Evolutionary conservation across 2,888 invertebrate genomes (phyloP).

Genomic region (Crocallis elinguaria): DNA sequence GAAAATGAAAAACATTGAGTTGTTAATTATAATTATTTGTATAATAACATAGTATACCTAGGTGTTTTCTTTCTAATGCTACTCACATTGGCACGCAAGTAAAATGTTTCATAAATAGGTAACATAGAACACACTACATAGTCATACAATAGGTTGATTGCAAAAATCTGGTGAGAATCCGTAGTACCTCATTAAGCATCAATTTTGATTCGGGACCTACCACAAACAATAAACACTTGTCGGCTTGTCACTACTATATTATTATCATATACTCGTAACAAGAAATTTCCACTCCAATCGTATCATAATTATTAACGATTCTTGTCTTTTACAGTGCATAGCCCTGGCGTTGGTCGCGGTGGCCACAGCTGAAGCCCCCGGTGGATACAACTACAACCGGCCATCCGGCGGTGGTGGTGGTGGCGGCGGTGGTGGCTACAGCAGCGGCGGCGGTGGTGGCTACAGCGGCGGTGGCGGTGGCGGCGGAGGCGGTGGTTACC

Average conservation of each 20-base stretch:
- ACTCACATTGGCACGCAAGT: no score
- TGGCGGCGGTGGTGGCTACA: constrained; percentile 67
- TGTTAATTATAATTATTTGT: no score
- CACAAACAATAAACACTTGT: constrained; percentile 13
- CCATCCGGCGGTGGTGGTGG: constrained; percentile 83
- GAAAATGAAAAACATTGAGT: no score
- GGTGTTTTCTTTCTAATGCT: no score
- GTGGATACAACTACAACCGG: constrained; percentile 90
- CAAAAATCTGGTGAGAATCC: no score
- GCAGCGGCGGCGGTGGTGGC: constrained; percentile 72
- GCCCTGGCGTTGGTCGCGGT: constrained; percentile 91
- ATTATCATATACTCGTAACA: not conserved
- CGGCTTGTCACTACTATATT: constrained; percentile 8
- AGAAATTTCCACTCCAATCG: not conserved
- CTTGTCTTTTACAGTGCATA: constrained; percentile 87
- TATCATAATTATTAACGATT: constrained; percentile 13
- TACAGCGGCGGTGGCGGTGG: constrained; percentile 70
- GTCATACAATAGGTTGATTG: no score
- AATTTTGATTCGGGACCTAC: no score
- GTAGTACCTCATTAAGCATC: no score
- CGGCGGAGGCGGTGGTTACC: constrained; percentile 90
- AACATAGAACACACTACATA: no score
- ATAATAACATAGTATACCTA: no score
- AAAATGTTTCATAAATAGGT: no score
- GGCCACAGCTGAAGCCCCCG: constrained; percentile 90